These are phyloP conservation scores for Stichopus chloronotus DNA, from an alignment of 35 echinoderm and acorn worm species.

Conservation along the genomic window DNA sequence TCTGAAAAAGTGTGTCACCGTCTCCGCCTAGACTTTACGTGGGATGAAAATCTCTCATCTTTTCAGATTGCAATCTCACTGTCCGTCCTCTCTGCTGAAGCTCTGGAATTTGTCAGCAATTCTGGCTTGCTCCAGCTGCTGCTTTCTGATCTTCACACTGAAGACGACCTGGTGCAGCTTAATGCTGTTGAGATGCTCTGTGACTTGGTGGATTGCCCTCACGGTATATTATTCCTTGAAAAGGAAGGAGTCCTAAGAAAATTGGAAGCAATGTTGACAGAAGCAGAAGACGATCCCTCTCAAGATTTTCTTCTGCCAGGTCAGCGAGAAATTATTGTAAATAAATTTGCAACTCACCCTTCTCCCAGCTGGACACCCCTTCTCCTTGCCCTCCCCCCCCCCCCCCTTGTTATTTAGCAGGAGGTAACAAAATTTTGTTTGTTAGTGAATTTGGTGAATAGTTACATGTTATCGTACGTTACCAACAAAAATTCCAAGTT, in stretches of 20 bases:
- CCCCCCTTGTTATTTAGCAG: no score
- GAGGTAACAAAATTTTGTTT: no score
- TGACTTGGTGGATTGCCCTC: constrained; percentile 58
- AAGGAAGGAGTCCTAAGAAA: constrained; percentile 74
- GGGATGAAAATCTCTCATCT: no score
- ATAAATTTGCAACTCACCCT: not conserved
- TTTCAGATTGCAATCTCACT: constrained; percentile 58
- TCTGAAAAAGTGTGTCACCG: no score
- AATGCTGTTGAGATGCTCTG: constrained; percentile 89
- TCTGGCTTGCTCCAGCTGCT: constrained; percentile 70
- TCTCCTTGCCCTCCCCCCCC: no score
- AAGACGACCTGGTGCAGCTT: constrained; percentile 87
- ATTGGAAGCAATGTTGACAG: constrained; percentile 71
- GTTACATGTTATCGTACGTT: no score
- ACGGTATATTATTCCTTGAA: constrained; percentile 76
- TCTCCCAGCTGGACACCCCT: not conserved
- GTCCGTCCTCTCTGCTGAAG: constrained; percentile 28
- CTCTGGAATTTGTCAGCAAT: constrained; percentile 54
- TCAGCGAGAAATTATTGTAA: not conserved
- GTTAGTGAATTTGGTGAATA: no score
- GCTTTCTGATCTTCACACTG: constrained; percentile 69
- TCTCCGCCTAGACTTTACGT: no score
- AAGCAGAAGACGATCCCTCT: constrained; percentile 66
- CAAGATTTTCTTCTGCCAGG: constrained; percentile 77
- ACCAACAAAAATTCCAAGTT: no score